Evolutionary conservation across 2,888 invertebrate genomes (phyloP).

Genomic region (Drosophila anomelani): DNA sequence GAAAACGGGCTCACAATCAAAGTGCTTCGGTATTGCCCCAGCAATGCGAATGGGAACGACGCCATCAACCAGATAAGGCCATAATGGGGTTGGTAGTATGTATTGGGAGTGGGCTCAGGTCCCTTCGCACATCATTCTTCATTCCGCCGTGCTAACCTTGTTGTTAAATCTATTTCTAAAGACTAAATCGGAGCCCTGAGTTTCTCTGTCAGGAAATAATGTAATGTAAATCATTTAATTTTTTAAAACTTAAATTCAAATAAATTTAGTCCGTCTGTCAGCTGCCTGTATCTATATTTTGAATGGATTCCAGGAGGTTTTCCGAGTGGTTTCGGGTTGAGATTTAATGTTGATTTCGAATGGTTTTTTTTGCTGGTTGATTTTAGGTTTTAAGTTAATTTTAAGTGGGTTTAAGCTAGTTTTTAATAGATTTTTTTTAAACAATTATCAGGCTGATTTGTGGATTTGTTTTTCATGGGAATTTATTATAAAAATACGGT

Average conservation of each 20-base stretch:
- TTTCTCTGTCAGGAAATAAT: too few species aligned
- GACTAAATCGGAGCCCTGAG: not conserved
- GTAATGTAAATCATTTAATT: not conserved
- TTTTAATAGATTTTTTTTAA: too few species aligned
- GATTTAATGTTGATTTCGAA: not conserved
- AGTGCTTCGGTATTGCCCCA: conserved; percentile 61
- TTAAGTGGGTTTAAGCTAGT: not conserved
- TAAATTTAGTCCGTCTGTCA: too few species aligned
- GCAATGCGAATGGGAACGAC: conserved; percentile 47
- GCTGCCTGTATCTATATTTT: too few species aligned
- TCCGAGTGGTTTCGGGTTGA: too few species aligned
- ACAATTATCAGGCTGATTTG: too few species aligned
- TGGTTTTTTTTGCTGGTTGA: not conserved
- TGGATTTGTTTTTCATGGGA: not conserved
- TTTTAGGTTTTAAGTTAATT: not conserved
- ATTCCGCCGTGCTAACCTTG: not conserved
- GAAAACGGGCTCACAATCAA: conserved; percentile 62
- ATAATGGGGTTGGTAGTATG: not conserved
- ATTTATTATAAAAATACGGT: fast-evolving
- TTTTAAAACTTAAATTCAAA: not conserved
- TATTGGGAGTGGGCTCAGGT: not conserved
- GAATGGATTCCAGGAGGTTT: too few species aligned
- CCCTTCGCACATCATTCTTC: not conserved
- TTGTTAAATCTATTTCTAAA: not conserved
- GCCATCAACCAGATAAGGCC: conserved; percentile 29